Base-by-base conservation (phyloP, 2,888 invertebrate species). In the Eilema sororculum region DNA sequence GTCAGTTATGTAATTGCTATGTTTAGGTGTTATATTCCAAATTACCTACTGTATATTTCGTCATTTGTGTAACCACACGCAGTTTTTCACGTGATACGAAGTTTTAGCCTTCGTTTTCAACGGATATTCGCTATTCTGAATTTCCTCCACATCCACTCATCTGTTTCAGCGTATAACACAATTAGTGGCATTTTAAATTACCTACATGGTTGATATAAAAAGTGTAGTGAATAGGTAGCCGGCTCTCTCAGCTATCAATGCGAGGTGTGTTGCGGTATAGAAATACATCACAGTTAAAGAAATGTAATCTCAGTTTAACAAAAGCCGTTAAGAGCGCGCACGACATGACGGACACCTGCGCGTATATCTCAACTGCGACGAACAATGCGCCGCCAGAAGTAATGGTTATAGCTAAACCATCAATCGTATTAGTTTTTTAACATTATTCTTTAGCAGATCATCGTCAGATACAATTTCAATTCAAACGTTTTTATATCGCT, bases 1-100 rank as follows among this genome's bases (percentile, higher is more conserved):
- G 67, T 60, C 67, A 67, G 67, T 67, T 67, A 67, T 67, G 60
- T 67, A 67, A 67, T 66, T 33, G n/a, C 33, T 22, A 25, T 64
- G 64, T 28, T 52, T 52, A 25, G 57, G 24, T 58, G 13, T 46
- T 41, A n/a, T 28, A n/a, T 25, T n/a, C 0, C n/a, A 25, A 1
- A 46, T 5, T 5, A 28, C 2, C 13, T 25, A 24, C 16, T 58
- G 22, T 58, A 5, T 25, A 58, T 24, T 25, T 24, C 58, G 2
- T 16, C 58, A 25, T 28, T 58, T 16, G 58, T 24, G 58, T 0
- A 13, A 25, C n/a, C n/a, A n/a, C n/a, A n/a, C n/a, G n/a, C n/a
- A n/a, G n/a, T n/a, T n/a, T n/a, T 9, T 37, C 5, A 37, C 37
- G 37, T 16, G 41, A 41, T 41, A 16, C 0, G 12, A 16, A 3